Conservation (phyloP, 2,113 vertebrate genomes). For the Corythoichthys intestinalis region DNA sequence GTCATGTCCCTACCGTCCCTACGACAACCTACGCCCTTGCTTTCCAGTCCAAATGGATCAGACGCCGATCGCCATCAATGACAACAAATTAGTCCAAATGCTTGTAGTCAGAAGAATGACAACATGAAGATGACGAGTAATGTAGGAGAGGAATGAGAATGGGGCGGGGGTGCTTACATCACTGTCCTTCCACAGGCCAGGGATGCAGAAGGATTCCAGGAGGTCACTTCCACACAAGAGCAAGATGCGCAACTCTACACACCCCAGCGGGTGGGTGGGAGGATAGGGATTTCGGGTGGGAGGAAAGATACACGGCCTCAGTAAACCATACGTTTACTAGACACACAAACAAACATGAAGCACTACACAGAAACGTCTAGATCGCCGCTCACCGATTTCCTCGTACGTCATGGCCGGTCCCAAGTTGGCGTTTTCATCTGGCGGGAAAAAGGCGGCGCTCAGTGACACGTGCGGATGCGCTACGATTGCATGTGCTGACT, state of each 20-base stretch:
- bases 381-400: conserved; percentile 89
- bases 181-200: conserved; percentile 96
- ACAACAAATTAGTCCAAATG: no score
- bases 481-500: conserved; percentile 18
- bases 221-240: conserved; percentile 97
- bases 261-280: not conserved
- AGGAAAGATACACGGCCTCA: conserved; percentile 41
- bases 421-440: conserved; percentile 97
- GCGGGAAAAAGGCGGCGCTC: conserved; percentile 7
- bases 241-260: conserved; percentile 92
- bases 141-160: not conserved
- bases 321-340: conserved; percentile 46
- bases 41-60: no score
- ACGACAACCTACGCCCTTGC: no score
- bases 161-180: conserved; percentile 81
- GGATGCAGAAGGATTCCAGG: conserved; percentile 98
- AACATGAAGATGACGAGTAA: not conserved
- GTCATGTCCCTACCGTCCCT: no score
- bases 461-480: not conserved
- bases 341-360: conserved; percentile 22
- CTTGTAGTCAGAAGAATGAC: not conserved
- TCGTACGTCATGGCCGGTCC: conserved; percentile 93
- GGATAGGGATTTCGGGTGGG: conserved; percentile 34
- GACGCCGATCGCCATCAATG: no score
- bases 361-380: not conserved